phyloP scores from a whole-genome alignment of 2,113 vertebrate species.

The Actinemys pallida region DNA sequence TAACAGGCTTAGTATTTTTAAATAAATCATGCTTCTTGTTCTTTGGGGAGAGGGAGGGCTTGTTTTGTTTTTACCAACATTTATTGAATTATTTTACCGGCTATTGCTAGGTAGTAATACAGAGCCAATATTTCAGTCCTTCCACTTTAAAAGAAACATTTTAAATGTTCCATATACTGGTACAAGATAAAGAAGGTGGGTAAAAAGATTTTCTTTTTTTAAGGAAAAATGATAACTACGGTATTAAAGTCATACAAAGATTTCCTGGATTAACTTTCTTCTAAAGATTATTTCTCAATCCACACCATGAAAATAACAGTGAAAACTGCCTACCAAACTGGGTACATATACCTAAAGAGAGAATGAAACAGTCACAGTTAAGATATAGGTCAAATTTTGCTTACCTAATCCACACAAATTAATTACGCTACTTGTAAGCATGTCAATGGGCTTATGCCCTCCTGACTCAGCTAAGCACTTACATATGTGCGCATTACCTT shows the following conservation, averaged over 20 bases:
- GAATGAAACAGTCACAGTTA: background rate
- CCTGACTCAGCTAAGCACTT: background rate
- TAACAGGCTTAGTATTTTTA: background rate
- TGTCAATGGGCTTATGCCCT: background rate
- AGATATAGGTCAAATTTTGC: background rate
- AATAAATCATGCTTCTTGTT: constrained; percentile 25
- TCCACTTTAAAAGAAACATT: background rate
- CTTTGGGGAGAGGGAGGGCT: constrained; percentile 1
- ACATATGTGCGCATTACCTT: background rate
- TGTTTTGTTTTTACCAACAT: background rate
- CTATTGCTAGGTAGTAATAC: background rate
- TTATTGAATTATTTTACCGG: background rate
- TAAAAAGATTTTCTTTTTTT: background rate
- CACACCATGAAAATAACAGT: background rate
- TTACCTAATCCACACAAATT: background rate
- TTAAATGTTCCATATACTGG: background rate
- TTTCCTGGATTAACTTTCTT: background rate
- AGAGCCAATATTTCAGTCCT: background rate
- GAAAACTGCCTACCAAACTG: background rate
- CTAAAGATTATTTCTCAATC: background rate
- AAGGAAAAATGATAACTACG: background rate
- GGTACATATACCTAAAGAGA: background rate
- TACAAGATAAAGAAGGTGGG: background rate
- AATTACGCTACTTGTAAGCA: background rate
- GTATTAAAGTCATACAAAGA: background rate